These are phyloP conservation scores for Takifugu flavidus DNA, from an alignment of 2,113 vertebrate species.

Conservation along the genomic window DNA sequence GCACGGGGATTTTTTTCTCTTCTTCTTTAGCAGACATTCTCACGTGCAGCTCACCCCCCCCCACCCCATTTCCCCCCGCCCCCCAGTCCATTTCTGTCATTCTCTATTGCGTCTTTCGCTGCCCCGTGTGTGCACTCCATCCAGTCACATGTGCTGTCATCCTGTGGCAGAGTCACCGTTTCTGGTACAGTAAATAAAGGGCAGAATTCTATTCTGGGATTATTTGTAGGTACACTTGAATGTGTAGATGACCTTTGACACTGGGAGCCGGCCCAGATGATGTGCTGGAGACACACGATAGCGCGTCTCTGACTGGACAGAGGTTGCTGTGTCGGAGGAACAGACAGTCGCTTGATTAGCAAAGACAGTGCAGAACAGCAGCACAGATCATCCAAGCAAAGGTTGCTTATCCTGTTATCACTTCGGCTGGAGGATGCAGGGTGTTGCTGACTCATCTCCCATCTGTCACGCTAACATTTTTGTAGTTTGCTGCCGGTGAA, in stretches of 20 bases:
- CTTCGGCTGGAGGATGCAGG: conserved; percentile 26
- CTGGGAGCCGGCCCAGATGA: too few species aligned
- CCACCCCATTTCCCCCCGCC: background rate
- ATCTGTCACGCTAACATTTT: conserved; percentile 23
- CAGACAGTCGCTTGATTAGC: too few species aligned
- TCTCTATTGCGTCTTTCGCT: conserved; percentile 2
- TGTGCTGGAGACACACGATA: too few species aligned
- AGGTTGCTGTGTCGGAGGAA: too few species aligned
- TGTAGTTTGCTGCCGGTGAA: conserved; percentile 3
- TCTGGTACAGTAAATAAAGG: conserved; percentile 22
- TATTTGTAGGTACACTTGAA: conserved; percentile 1
- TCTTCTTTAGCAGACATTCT: background rate
- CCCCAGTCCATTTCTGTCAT: background rate
- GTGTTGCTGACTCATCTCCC: conserved; percentile 31
- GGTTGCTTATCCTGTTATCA: conserved; percentile 36
- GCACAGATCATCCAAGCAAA: conserved; percentile 22
- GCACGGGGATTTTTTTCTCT: background rate
- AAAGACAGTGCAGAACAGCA: too few species aligned
- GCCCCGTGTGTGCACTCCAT: conserved; percentile 19
- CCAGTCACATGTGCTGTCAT: conserved; percentile 14
- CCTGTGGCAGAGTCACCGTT: conserved; percentile 22
- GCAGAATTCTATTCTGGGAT: conserved; percentile 31
- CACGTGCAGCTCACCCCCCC: conserved; percentile 8
- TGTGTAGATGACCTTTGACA: too few species aligned
- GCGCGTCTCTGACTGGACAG: too few species aligned